Evolutionary conservation across 53 echinoderm and acorn worm species (phyloP).

Genomic region (Apostichopus leukothele): DNA sequence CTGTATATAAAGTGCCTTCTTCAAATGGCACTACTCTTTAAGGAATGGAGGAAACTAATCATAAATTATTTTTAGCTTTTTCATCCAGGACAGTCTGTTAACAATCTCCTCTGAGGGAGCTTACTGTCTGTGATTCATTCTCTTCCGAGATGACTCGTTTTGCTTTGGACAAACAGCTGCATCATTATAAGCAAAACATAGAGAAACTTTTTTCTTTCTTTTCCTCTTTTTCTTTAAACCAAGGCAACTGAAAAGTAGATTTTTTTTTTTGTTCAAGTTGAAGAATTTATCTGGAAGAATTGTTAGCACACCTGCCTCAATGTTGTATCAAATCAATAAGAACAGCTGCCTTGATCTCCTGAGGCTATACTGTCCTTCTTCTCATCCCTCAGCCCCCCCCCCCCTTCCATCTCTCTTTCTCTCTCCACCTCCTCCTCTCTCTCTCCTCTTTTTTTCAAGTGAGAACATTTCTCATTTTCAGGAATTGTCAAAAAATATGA

Average conservation of each 20-base stretch:
- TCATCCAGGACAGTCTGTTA: no score
- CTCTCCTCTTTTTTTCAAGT: neutral
- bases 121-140: no score
- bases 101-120: no score
- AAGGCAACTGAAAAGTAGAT: neutral
- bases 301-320: slow-evolving; percentile 2
- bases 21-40: no score
- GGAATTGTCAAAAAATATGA: neutral
- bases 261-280: neutral
- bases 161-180: neutral
- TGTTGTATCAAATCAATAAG: neutral
- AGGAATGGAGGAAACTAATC: no score
- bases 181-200: neutral
- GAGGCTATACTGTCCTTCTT: neutral
- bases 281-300: neutral
- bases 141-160: no score
- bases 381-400: no score
- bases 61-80: no score
- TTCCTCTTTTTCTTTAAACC: neutral
- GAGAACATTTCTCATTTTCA: neutral
- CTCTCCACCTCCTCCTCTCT: neutral
- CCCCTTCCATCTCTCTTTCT: neutral
- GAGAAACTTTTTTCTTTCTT: neutral
- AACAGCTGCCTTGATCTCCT: neutral
- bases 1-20: no score